Evolutionary conservation across 2,797 vertebrate genomes (phyloP).

Genomic region (Mus minutoides): DNA sequence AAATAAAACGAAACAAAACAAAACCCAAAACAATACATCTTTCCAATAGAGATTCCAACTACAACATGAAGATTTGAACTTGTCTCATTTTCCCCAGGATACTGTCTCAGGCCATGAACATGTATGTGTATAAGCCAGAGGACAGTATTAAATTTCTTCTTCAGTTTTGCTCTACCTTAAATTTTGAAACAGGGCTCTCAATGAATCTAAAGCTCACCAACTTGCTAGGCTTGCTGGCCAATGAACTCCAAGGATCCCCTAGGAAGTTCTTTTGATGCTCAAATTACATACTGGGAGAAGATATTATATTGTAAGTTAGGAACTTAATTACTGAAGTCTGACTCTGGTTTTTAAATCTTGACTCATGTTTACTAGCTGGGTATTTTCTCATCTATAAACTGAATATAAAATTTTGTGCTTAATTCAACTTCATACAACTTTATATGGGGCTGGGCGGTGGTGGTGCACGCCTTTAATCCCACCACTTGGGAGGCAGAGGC

Average conservation of each 20-base stretch:
- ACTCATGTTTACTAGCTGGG: not conserved
- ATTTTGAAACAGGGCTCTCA: not conserved
- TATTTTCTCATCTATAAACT: constrained; percentile 43
- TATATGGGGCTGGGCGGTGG: too few relatives aligned
- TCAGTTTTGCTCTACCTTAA: not conserved
- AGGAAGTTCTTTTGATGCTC: constrained; percentile 15
- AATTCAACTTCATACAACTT: constrained; percentile 20
- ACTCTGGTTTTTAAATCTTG: constrained; percentile 52
- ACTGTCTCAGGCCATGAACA: not conserved
- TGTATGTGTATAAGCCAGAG: not conserved
- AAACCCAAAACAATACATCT: not conserved
- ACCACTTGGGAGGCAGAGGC: too few relatives aligned
- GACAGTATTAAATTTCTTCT: not conserved
- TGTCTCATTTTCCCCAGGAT: constrained; percentile 7
- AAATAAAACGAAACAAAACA: not conserved
- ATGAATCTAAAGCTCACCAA: not conserved
- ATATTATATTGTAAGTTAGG: not conserved
- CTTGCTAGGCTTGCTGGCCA: not conserved
- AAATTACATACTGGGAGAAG: constrained; percentile 17
- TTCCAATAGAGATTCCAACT: not conserved
- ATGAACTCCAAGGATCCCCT: not conserved
- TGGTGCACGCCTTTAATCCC: too few relatives aligned
- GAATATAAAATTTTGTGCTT: constrained; percentile 29
- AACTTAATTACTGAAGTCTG: not conserved
- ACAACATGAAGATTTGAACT: constrained; percentile 38